These are phyloP conservation scores for Pantelozetes paolii DNA, from an alignment of 2,888 invertebrate genomes.

Conservation along the genomic window DNA sequence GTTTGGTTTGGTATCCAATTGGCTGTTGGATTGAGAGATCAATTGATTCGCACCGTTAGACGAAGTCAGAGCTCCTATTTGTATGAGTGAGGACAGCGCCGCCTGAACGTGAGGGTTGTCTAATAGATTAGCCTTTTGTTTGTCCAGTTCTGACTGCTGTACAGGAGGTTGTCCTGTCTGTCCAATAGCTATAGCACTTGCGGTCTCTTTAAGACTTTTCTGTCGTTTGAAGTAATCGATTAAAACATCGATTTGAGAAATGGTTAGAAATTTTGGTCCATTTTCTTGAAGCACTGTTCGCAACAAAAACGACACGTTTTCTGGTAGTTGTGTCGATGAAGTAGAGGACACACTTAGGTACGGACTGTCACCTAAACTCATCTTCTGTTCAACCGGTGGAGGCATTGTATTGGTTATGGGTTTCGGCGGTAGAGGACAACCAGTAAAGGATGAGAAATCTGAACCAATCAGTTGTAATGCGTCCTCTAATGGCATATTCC, in stretches of 20 bases:
- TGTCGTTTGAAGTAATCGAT: constrained; percentile 38
- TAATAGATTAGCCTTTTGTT: constrained; percentile 29
- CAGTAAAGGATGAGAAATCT: constrained; percentile 22
- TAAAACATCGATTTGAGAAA: constrained; percentile 36
- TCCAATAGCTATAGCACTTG: neutral
- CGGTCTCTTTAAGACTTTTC: constrained; percentile 13
- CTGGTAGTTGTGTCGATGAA: constrained; percentile 34
- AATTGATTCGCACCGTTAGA: too few relatives aligned
- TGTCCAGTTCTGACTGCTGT: neutral
- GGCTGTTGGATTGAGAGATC: neutral
- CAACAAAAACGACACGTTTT: constrained; percentile 40
- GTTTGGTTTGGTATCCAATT: neutral
- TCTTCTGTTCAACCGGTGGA: too few relatives aligned
- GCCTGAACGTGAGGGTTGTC: constrained; percentile 43
- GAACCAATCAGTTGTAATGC: constrained; percentile 25
- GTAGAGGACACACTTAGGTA: too few relatives aligned
- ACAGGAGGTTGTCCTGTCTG: neutral
- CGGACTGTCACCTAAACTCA: neutral
- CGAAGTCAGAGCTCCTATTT: constrained; percentile 34
- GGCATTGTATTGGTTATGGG: too few relatives aligned
- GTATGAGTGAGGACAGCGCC: constrained; percentile 38
- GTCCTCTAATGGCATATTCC: constrained; percentile 40
- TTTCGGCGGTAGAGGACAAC: neutral
- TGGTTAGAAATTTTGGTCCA: constrained; percentile 38
- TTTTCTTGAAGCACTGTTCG: constrained; percentile 35